A percentile compares a stretch with the other conserved stretches of the same genome.
These are phyloP conservation scores for Dendrolimus kikuchii DNA, from an alignment of 1,140 invertebrate genomes.

Conservation along the genomic window DNA sequence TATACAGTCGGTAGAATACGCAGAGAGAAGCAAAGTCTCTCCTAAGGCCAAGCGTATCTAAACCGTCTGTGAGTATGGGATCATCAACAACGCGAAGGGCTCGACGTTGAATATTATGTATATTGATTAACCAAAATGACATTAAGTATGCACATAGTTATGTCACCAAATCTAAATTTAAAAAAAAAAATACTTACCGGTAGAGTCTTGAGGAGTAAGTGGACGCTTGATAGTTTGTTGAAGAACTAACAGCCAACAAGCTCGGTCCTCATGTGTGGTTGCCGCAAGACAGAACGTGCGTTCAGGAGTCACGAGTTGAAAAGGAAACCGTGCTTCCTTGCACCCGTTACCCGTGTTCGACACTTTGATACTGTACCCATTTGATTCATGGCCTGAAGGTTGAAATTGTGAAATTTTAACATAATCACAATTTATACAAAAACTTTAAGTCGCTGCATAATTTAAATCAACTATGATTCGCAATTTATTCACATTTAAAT, in stretches of 20 bases:
- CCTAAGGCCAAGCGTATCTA: too few relatives aligned
- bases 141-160: constrained; percentile 15
- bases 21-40: too few relatives aligned
- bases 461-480: too few relatives aligned
- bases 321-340: constrained; percentile 84
- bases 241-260: constrained; percentile 85
- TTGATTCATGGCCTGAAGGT: constrained; percentile 78
- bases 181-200: constrained; percentile 78
- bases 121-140: too few relatives aligned
- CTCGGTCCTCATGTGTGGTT: constrained; percentile 81
- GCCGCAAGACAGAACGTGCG: constrained; percentile 88
- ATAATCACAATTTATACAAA: too few relatives aligned
- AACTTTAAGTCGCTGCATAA: too few relatives aligned
- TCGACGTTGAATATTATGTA: too few relatives aligned
- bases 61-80: too few relatives aligned
- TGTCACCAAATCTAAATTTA: neutral
- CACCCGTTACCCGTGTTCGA: constrained; percentile 73
- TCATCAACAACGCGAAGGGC: too few relatives aligned
- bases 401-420: too few relatives aligned
- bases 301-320: constrained; percentile 89
- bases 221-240: constrained; percentile 83
- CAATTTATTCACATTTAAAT: too few relatives aligned
- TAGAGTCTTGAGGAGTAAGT: constrained; percentile 85
- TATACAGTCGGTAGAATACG: too few relatives aligned
- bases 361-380: constrained; percentile 79